Conservation (phyloP, 92 coral and sea anemone genomes). For the Porites cylindrica region DNA sequence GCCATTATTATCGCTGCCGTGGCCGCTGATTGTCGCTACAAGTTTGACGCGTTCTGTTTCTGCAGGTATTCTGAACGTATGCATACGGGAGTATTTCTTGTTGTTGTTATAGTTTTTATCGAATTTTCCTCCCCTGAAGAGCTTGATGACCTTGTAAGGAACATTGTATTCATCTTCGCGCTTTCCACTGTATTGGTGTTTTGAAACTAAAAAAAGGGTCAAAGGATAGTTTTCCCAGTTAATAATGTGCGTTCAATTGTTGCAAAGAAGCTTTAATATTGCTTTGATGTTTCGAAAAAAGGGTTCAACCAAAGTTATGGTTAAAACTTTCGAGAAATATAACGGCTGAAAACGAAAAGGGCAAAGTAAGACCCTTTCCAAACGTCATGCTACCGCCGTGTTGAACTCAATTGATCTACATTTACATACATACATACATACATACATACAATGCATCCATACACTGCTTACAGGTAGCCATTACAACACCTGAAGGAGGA, state of each 20-base stretch:
- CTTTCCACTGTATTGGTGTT: constrained; percentile 90
- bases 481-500: too few relatives aligned
- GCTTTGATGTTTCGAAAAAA: too few relatives aligned
- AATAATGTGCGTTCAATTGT: neutral
- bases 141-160: constrained; percentile 82
- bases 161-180: constrained; percentile 83
- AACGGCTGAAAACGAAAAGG: too few relatives aligned
- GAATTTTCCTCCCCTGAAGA: constrained; percentile 90
- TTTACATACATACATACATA: too few relatives aligned
- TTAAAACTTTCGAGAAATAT: too few relatives aligned
- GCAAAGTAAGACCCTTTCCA: too few relatives aligned
- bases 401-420: too few relatives aligned
- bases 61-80: constrained; percentile 58
- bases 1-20: constrained; percentile 97
- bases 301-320: too few relatives aligned
- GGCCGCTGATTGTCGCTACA: constrained; percentile 95
- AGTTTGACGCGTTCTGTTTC: constrained; percentile 87
- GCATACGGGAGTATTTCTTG: constrained; percentile 25
- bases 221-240: neutral
- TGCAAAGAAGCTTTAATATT: too few relatives aligned
- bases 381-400: too few relatives aligned
- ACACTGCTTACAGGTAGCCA: too few relatives aligned
- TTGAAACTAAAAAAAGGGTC: constrained; percentile 72
- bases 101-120: constrained; percentile 85
- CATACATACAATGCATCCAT: too few relatives aligned